These are phyloP conservation scores for Eulemur rubriventer DNA, from an alignment of 2,797 vertebrate genomes.

Conservation along the genomic window DNA sequence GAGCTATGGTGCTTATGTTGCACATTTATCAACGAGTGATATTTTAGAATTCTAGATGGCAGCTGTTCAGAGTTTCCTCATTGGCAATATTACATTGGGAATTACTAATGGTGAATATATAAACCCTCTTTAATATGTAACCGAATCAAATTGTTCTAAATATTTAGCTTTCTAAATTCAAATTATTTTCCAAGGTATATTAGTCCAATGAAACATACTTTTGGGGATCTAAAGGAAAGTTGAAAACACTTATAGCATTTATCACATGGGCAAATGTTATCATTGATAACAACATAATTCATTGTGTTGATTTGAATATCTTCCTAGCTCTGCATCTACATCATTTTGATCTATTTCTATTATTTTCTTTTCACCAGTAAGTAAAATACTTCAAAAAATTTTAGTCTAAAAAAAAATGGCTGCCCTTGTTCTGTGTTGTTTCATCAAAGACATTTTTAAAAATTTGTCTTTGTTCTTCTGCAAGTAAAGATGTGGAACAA, in stretches of 20 bases:
- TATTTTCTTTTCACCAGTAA: slow-evolving; percentile 49
- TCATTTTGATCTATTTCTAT: slow-evolving; percentile 11
- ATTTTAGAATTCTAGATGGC: slow-evolving; percentile 76
- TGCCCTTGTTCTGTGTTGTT: not conserved
- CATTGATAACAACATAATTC: not conserved
- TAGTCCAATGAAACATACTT: not conserved
- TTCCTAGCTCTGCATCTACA: not conserved
- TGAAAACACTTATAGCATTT: not conserved
- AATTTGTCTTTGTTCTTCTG: not conserved
- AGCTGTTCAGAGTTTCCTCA: slow-evolving; percentile 76
- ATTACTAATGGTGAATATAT: slow-evolving; percentile 74
- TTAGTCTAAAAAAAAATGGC: not conserved
- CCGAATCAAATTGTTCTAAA: slow-evolving; percentile 58
- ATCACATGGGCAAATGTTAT: slow-evolving; percentile 14
- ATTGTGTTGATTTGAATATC: not conserved
- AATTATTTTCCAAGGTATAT: slow-evolving; percentile 49
- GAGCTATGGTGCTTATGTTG: slow-evolving; percentile 69
- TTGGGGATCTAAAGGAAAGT: slow-evolving; percentile 10
- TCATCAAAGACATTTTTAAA: not conserved
- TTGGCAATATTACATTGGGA: slow-evolving; percentile 62
- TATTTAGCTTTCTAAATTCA: slow-evolving; percentile 47
- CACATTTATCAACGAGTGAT: slow-evolving; percentile 74
- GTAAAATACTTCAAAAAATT: slow-evolving; percentile 16
- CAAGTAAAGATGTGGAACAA: not conserved
- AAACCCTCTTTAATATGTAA: slow-evolving; percentile 57